Conservation (phyloP, 2,888 invertebrate genomes). For the Griposia aprilina region DNA sequence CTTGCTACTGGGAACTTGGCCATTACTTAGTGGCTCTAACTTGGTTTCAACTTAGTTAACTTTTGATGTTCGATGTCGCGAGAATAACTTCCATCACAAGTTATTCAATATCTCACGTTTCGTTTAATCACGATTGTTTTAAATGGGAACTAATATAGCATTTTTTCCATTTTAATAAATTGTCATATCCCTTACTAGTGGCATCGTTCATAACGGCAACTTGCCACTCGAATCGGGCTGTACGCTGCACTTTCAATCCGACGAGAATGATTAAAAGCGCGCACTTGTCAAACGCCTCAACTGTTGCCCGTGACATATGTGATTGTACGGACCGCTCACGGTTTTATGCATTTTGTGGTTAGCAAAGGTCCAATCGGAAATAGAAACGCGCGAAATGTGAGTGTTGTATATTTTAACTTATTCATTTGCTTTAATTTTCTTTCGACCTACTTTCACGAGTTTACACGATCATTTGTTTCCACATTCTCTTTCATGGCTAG, state of each 20-base stretch:
- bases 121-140: neutral
- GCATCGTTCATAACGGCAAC: neutral
- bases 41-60: neutral
- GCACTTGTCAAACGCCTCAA: neutral
- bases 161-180: neutral
- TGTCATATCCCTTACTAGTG: neutral
- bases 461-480: neutral
- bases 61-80: neutral
- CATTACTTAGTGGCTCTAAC: neutral
- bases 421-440: neutral
- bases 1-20: neutral
- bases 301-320: neutral
- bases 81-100: neutral
- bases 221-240: slow-evolving; percentile 8
- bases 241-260: slow-evolving; percentile 17
- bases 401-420: neutral
- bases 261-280: slow-evolving; percentile 38
- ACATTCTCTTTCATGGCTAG: neutral
- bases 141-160: neutral
- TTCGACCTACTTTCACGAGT: neutral
- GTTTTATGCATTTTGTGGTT: slow-evolving; percentile 6
- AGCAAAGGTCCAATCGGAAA: neutral
- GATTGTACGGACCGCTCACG: slow-evolving; percentile 3
- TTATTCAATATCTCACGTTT: neutral
- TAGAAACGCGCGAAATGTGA: neutral